Conservation (phyloP, 2,113 vertebrate species). For the Heloderma charlesbogerti region DNA sequence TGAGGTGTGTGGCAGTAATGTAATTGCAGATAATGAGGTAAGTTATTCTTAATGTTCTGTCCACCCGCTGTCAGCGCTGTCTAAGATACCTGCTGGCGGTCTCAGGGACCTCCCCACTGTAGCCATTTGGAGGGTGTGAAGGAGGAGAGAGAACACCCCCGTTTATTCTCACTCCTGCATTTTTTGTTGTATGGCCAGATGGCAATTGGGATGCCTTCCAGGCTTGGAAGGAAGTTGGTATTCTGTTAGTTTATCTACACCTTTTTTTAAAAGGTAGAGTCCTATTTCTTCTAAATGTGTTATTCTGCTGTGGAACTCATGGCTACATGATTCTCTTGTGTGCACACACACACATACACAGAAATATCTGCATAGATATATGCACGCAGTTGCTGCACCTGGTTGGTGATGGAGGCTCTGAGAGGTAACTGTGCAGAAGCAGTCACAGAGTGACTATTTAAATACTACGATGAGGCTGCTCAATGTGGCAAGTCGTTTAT, state of each 20-base stretch:
- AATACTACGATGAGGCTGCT: background rate
- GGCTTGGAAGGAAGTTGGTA: background rate
- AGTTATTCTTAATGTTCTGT: conserved; percentile 87
- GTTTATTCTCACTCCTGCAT: background rate
- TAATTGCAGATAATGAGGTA: conserved; percentile 89
- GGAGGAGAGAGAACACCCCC: background rate
- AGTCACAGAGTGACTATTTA: background rate
- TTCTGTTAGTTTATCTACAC: background rate
- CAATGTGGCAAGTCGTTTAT: background rate
- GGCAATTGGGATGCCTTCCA: background rate
- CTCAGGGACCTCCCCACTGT: background rate
- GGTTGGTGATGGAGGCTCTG: background rate
- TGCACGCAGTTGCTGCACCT: background rate
- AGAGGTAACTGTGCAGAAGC: background rate
- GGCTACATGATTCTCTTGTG: background rate
- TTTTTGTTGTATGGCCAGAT: background rate
- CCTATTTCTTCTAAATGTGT: background rate
- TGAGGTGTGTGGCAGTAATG: conserved; percentile 84
- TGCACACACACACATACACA: background rate
- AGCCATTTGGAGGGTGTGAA: background rate
- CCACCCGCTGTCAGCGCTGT: conserved; percentile 70
- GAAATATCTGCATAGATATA: background rate
- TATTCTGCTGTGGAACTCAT: background rate
- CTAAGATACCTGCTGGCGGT: conserved; percentile 59
- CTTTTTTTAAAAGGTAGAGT: background rate